Conservation (phyloP, 2,797 vertebrate genomes). For the Falco columbarius region DNA sequence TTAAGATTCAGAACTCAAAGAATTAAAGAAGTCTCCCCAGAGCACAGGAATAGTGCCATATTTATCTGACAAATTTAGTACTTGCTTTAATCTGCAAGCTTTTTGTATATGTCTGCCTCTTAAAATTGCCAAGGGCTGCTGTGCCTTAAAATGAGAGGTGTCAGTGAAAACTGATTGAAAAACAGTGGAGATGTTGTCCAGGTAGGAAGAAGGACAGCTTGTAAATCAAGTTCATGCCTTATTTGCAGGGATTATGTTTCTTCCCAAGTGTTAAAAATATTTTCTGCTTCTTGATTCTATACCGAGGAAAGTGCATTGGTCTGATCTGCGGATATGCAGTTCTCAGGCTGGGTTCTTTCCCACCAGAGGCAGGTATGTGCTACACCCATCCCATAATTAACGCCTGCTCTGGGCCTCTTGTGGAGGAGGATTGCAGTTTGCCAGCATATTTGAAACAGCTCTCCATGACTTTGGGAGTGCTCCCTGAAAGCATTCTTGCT, state of each 20-base stretch:
- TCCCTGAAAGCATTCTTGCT: slow-evolving; percentile 26
- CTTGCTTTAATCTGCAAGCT: background rate
- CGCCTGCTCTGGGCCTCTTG: background rate
- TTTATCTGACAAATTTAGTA: background rate
- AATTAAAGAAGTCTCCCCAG: background rate
- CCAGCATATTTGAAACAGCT: slow-evolving; percentile 7
- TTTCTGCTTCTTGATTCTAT: background rate
- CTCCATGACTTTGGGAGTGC: background rate
- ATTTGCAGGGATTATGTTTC: background rate
- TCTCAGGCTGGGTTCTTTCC: slow-evolving; percentile 9
- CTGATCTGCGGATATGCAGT: background rate
- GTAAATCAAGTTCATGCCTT: background rate
- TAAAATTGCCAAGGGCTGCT: background rate
- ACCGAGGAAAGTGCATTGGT: fast-evolving
- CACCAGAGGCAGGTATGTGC: slow-evolving; percentile 38
- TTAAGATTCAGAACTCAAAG: background rate
- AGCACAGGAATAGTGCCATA: background rate
- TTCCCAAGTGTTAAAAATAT: background rate
- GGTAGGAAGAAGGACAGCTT: background rate
- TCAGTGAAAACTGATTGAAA: background rate
- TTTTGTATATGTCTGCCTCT: background rate
- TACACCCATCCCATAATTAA: slow-evolving; percentile 51
- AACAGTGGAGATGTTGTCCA: background rate
- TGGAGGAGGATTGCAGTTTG: slow-evolving; percentile 19
- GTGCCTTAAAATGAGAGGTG: background rate